Base-by-base conservation (phyloP, 2,113 vertebrate species). In the Scatophagus argus region DNA sequence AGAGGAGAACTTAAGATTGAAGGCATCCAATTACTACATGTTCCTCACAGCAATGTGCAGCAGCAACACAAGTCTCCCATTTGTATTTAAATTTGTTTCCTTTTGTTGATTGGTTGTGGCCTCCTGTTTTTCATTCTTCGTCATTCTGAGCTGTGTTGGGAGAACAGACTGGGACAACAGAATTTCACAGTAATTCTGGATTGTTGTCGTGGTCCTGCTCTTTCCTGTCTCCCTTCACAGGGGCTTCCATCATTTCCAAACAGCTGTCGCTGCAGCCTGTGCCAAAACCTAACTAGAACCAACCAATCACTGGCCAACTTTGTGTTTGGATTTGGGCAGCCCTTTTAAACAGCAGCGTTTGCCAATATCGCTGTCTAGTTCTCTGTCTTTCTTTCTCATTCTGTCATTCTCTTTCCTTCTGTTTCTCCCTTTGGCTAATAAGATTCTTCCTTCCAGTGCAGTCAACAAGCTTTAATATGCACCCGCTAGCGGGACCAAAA, bases 171-270 rank as follows among this genome's bases (percentile, higher is more conserved):
- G 73, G 80, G 74, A 82, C 79, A 82, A 83, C 82, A 86, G 66
- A 77, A 87, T 90, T 88, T 90, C 89, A 89, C 86, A 84, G 81
- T 84, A 67, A 88, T 91, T 91, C 81, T 79, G 87, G 70, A 82
- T 82, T 85, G 68, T 82, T 81, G 87, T 85, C 51, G 59, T 71
- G 41, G 68, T 86, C 68, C 74, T 32, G 39, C 82, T 79, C 88
- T 74, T 82, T 69, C 70, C 76, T 49, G 63, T 38, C 49, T 87
- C 84, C 62, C 83, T 82, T 91, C 87, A 90, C 87, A 39, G 84
- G 89, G 92, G 84, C 84, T 87, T 86, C 90, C 87, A 89, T 91
- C 89, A 91, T 93, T 93, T 94, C 91, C 91, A 92, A 92, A 92
- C 93, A 93, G 91, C 94, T 93, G 93, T 90, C 87, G 16, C 82